These are phyloP conservation scores for Patella caerulea DNA, from an alignment of 2,888 invertebrate species.

Conservation along the genomic window DNA sequence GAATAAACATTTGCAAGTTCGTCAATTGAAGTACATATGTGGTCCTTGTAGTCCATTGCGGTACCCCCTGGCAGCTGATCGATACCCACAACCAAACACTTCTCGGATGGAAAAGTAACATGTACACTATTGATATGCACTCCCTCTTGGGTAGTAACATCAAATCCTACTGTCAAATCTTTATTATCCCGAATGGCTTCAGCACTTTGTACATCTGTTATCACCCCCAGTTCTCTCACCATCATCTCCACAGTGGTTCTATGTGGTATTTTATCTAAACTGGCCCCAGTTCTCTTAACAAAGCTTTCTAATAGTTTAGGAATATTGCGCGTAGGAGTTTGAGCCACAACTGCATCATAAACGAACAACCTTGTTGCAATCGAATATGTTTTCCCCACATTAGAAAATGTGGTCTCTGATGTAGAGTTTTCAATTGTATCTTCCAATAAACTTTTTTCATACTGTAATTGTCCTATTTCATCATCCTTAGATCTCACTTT, in stretches of 20 bases:
- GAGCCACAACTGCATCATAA: slow-evolving; percentile 1
- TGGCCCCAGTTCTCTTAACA: background rate
- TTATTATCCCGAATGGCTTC: background rate
- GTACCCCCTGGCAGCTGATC: slow-evolving; percentile 39
- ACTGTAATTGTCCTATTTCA: background rate
- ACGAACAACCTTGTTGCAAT: slow-evolving; percentile 15
- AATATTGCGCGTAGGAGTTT: slow-evolving; percentile 3
- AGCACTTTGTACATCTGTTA: background rate
- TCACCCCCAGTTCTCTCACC: background rate
- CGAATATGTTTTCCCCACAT: slow-evolving; percentile 9
- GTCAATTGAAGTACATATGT: slow-evolving; percentile 28
- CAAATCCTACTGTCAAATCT: slow-evolving; percentile 35
- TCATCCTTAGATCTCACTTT: background rate
- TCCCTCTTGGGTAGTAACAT: slow-evolving; percentile 39
- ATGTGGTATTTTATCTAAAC: background rate
- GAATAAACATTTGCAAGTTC: slow-evolving; percentile 23
- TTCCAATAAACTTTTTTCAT: background rate
- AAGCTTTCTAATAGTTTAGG: background rate
- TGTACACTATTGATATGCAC: slow-evolving; percentile 35
- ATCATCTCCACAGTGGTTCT: background rate
- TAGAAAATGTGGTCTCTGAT: background rate
- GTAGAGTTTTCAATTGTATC: background rate
- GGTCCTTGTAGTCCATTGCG: slow-evolving; percentile 33
- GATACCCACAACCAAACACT: slow-evolving; percentile 28
- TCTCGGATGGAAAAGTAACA: slow-evolving; percentile 22